Percentiles rank a stretch among this genome's conserved stretches.
phyloP scores from a whole-genome alignment of 1,140 invertebrate species.

The Coptotermes formosanus region DNA sequence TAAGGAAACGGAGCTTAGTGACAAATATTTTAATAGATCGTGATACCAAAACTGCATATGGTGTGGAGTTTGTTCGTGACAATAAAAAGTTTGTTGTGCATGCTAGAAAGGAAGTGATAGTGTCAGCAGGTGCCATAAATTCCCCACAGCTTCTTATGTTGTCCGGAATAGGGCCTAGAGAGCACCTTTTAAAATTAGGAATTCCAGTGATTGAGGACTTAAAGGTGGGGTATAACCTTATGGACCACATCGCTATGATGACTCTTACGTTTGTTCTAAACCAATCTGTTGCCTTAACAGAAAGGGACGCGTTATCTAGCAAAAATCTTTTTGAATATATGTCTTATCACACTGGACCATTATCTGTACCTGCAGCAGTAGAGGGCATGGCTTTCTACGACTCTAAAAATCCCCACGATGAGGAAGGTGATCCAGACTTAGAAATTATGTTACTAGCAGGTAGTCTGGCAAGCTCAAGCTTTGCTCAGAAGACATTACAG shows the following conservation, averaged over 20 bases:
- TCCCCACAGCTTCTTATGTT: conserved; percentile 67
- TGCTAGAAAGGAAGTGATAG: conserved; percentile 57
- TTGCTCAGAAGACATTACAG: neutral
- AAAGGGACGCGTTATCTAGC: conserved; percentile 61
- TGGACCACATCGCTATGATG: conserved; percentile 68
- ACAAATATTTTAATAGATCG: conserved; percentile 49
- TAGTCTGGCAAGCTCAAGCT: conserved; percentile 27
- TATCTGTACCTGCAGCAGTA: conserved; percentile 61
- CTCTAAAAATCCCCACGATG: conserved; percentile 44
- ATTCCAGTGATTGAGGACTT: conserved; percentile 58
- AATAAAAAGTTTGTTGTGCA: conserved; percentile 39
- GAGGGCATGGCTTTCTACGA: conserved; percentile 52
- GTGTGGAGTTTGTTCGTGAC: conserved; percentile 51
- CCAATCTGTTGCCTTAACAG: conserved; percentile 50
- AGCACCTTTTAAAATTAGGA: conserved; percentile 52
- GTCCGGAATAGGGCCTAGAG: conserved; percentile 66
- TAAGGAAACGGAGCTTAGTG: conserved; percentile 63
- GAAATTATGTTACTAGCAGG: conserved; percentile 48
- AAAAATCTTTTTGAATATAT: conserved; percentile 60
- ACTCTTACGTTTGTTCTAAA: conserved; percentile 47
- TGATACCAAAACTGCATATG: conserved; percentile 40
- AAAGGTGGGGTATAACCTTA: conserved; percentile 71
- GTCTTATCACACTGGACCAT: conserved; percentile 54
- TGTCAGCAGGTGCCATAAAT: conserved; percentile 62
- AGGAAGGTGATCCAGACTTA: conserved; percentile 58